Base-by-base conservation (phyloP, 2,888 invertebrate species). In the Harpagoxenus sublaevis region DNA sequence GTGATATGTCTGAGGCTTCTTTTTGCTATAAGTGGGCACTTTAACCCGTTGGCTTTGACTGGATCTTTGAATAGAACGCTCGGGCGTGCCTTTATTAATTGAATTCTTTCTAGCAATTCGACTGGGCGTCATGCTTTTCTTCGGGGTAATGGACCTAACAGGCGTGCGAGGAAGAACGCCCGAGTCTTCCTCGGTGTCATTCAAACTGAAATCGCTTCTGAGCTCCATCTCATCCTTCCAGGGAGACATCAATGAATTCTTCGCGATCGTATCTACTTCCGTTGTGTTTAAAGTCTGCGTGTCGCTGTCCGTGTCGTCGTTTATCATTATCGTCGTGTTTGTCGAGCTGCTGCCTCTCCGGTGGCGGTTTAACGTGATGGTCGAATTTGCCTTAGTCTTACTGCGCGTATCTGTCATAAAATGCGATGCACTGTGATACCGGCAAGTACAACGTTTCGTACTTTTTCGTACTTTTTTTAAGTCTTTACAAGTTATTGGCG, bases 401-500 rank as follows among this genome's bases (percentile, higher is more conserved):
- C 86, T 86, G 87, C 89, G 92, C 87, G 91, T 86, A 94, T 94
- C 94, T 94, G 94, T 92, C 91, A 91, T 93, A 92, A 94, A 94
- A 94, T 93, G 92, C 92, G 93, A 92, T 87, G 89, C 89, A 91
- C 90, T 91, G 89, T 92, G 89, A 91, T 90, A 90, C 83, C 75
- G 85, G 89, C 89, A 79, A 78, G 81, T 48, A 66, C 57, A 84
- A 55, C 62, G 83, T 84, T 51, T 87, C 42, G 42, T 45, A 45
- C 45, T 35, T 45, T 45, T 51, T 55, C 82, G 75, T 86, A 84
- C 85, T 35, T 66, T 63, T 63, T 84, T 62, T 35, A 35, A 48
- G 12, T 48, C 9, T 79, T 35, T 79, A 79, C 23, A 60, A 60
- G 4, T 62, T 79, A 79, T 1, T 39, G 48, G 9, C 60, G 31